Evolutionary conservation across 2,888 invertebrate genomes (phyloP).

Genomic region (Acleris holmiana): DNA sequence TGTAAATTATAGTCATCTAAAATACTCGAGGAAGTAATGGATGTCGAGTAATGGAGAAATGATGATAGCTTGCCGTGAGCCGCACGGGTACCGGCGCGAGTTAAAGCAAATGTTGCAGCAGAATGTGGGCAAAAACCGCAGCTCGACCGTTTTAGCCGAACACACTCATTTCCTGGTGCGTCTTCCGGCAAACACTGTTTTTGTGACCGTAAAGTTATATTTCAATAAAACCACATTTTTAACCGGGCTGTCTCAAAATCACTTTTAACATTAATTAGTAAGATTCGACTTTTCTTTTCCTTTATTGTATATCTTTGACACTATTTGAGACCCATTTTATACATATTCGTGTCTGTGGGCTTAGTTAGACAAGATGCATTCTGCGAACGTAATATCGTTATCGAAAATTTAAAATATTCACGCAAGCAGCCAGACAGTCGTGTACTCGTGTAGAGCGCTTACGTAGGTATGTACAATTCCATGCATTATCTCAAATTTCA

Average conservation of each 20-base stretch:
- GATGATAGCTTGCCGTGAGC: conserved; percentile 41
- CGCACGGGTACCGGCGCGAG: conserved; percentile 16
- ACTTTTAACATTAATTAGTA: conserved; percentile 14
- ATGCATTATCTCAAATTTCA: too few relatives aligned
- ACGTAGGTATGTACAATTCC: too few relatives aligned
- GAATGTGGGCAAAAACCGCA: conserved; percentile 57
- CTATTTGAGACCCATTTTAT: too few relatives aligned
- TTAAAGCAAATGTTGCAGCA: conserved; percentile 48
- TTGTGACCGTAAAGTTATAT: conserved; percentile 21
- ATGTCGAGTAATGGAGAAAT: conserved; percentile 39
- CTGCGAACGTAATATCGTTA: too few relatives aligned
- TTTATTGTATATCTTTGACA: too few relatives aligned
- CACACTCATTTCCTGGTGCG: conserved; percentile 53
- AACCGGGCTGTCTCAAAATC: conserved; percentile 6
- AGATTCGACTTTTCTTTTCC: not conserved
- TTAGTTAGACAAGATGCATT: too few relatives aligned
- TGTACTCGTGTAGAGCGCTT: too few relatives aligned
- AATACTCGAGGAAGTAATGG: conserved; percentile 31
- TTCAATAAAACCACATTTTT: conserved; percentile 20
- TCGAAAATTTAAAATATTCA: too few relatives aligned
- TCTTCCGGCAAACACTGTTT: conserved; percentile 53
- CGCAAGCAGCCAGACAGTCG: too few relatives aligned
- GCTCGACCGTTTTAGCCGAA: conserved; percentile 47
- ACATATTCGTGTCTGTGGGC: too few relatives aligned
- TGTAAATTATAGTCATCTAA: conserved; percentile 31